Base-by-base conservation (phyloP, 2,888 invertebrate genomes). In the Eupithecia dodoneata region DNA sequence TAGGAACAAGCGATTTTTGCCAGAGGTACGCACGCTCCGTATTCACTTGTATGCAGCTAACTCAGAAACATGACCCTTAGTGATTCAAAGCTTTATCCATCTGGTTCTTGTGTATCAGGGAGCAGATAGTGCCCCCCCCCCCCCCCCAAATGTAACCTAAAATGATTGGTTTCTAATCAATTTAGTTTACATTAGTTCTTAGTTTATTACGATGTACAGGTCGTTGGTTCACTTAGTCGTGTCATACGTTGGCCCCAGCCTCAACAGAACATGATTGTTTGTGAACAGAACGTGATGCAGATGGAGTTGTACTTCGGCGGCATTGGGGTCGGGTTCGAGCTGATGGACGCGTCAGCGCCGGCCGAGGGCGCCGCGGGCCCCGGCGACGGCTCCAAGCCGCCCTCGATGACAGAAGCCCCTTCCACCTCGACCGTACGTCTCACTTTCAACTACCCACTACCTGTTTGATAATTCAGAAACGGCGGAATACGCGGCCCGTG, bases 31-130 rank as follows among this genome's bases (percentile, higher is more conserved):
- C 18, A 15, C 13, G 42, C 55, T 52, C 71, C 44, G 65, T 79
- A 15, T 87, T 89, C 80, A 89, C 15, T 10, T 30, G 63, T 10
- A 9, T n/a, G 30, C 5, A 5, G 4, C 15, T 15, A n/a, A 55
- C 15, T 55, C n/a, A 55, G 4, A 15, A n/a, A 6, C 52, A 15
- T 55, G 52, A 0, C 52, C 6, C 52, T 5, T 52, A 15, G 4
- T 5, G 52, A 52, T 15, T 4, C 10, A 15, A 2, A 15, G 5
- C 15, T 5, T 52, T 52, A 45, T 52, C 5, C 4, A 52, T 52
- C 47, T 52, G 13, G 5, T 15, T 15, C 15, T 52, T 15, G 52
- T 52, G 52, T 52, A 52, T 30, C 30, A 30, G 30, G 30, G 30
- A 30, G 30, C 30, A 30, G 30, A 30, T 30, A 30, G 30, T 30